A percentile compares a stretch with the other conserved stretches of the same genome.
Conservation (phyloP, 1,140 invertebrate genomes). For the Pollicipes pollicipes region DNA sequence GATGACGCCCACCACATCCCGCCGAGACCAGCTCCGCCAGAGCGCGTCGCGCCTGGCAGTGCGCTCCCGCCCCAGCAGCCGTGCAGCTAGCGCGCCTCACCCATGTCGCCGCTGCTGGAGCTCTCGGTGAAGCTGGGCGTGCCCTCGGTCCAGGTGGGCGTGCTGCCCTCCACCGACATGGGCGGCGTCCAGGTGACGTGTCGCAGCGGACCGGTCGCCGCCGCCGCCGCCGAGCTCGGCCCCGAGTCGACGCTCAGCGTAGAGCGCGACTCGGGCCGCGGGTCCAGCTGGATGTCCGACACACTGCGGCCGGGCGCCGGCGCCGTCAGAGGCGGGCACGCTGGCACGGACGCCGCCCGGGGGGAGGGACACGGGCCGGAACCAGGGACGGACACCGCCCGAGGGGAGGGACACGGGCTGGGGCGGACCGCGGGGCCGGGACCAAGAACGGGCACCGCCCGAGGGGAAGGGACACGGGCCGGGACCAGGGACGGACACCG, state of each 20-base stretch:
- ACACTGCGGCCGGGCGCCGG: slow-evolving; percentile 25
- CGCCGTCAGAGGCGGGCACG: too few species aligned
- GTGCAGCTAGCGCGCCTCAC: too few species aligned
- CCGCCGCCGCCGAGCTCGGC: slow-evolving; percentile 27
- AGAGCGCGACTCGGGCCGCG: slow-evolving; percentile 41
- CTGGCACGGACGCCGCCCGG: too few species aligned
- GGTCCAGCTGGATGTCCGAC: slow-evolving; percentile 37
- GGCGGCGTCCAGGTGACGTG: slow-evolving; percentile 65
- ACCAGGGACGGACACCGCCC: too few species aligned
- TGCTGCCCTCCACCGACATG: slow-evolving; percentile 63
- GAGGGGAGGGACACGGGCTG: background rate
- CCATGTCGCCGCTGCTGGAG: slow-evolving; percentile 77
- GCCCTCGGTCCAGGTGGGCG: slow-evolving; percentile 95
- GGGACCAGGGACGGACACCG: too few species aligned
- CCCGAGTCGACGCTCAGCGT: slow-evolving; percentile 47
- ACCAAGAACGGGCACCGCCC: too few species aligned
- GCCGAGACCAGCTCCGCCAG: slow-evolving; percentile 7
- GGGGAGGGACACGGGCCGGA: too few species aligned
- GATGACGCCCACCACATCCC: background rate
- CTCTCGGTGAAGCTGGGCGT: slow-evolving; percentile 93
- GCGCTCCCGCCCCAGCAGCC: slow-evolving; percentile 5
- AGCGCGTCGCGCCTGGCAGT: slow-evolving; percentile 13
- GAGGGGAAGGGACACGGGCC: too few species aligned
- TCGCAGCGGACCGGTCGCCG: slow-evolving; percentile 32
- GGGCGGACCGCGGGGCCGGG: background rate